Percentiles rank a stretch among this genome's conserved stretches.
Conservation (phyloP, 1,140 invertebrate species). For the roundworm (Caenorhabditis elegans) region WBcel235 BX284603.4:13313001-13313500, state of each 20-base stretch:
- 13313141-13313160: slow-evolving; percentile 27
- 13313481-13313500: too few relatives aligned
- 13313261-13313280: not conserved
- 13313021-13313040: slow-evolving; percentile 23
- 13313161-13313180: not conserved
- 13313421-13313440: too few relatives aligned
- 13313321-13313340: too few relatives aligned
- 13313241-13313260: slow-evolving; percentile 10
- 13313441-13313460: too few relatives aligned
- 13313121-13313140: slow-evolving; percentile 45
- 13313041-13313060: slow-evolving; percentile 22
- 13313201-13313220: not conserved
- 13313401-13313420: too few relatives aligned
- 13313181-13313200: not conserved
- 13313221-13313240: not conserved
- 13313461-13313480: too few relatives aligned
- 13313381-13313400: not conserved
- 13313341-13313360: not conserved
- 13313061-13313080: slow-evolving; percentile 44
- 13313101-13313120: slow-evolving; percentile 48
- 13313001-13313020: not conserved
- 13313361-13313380: too few relatives aligned
- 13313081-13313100: slow-evolving; percentile 51
- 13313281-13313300: not conserved
- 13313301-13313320: not conserved